phyloP scores from a whole-genome alignment of 92 coral and sea anemone genomes.

The Parazoanthus darwini region DNA sequence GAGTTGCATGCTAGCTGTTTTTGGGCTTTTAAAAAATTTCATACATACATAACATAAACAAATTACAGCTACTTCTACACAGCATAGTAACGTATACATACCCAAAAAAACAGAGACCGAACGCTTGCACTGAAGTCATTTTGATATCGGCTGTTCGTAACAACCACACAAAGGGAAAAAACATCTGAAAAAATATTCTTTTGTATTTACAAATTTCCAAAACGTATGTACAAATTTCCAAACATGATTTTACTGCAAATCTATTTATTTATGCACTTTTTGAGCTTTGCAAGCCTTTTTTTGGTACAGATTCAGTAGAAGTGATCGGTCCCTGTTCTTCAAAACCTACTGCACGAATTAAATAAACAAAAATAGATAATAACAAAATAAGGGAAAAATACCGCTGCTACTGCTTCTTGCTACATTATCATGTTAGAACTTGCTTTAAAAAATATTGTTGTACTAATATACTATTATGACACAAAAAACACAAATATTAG shows the following conservation, averaged over 20 bases:
- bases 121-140: background rate
- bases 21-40: background rate
- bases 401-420: background rate
- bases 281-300: conserved; percentile 15
- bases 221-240: conserved; percentile 16
- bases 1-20: background rate
- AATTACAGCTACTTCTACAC: too few relatives aligned
- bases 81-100: background rate
- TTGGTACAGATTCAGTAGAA: background rate
- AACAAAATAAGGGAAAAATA: too few relatives aligned
- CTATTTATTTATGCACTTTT: background rate
- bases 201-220: background rate
- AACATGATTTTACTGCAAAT: background rate
- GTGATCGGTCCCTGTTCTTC: background rate
- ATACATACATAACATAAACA: too few relatives aligned
- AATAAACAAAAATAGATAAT: background rate
- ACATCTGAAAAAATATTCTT: background rate
- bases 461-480: too few relatives aligned
- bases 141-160: background rate
- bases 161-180: background rate
- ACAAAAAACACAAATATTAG: background rate
- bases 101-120: conserved; percentile 24
- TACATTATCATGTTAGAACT: background rate
- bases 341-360: background rate
- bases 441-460: background rate